Conservation (phyloP, 2,888 invertebrate genomes). For the Lottia scabra region DNA sequence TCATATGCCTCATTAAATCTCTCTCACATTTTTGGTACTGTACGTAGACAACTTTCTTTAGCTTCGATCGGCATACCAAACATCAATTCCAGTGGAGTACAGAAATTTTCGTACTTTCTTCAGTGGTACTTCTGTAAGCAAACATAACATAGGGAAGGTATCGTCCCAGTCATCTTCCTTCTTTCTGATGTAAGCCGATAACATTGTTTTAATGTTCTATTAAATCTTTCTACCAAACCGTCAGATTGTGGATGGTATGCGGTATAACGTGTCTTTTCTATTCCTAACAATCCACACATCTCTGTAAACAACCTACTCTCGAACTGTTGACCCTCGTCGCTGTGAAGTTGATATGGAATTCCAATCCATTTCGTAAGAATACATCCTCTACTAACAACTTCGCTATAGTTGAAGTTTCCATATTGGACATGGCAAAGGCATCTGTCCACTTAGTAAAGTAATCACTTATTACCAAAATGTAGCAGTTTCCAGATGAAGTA, state of each 20-base stretch:
- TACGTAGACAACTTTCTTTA: not conserved
- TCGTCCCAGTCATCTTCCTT: not conserved
- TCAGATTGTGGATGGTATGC: conserved; percentile 24
- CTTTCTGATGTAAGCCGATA: conserved; percentile 12
- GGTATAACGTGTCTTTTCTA: conserved; percentile 9
- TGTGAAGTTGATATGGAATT: not conserved
- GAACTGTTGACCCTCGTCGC: not conserved
- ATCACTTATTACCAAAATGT: conserved; percentile 25
- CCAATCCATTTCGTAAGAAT: conserved; percentile 26
- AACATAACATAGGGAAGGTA: not conserved
- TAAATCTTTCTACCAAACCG: conserved; percentile 28
- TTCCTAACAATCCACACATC: not conserved
- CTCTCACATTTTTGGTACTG: not conserved
- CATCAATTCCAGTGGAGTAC: not conserved
- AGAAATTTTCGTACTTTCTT: not conserved
- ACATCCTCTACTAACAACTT: not conserved
- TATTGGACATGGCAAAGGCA: conserved; percentile 9
- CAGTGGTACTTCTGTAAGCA: not conserved
- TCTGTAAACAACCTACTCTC: conserved; percentile 12
- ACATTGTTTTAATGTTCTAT: conserved; percentile 23
- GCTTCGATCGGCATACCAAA: not conserved
- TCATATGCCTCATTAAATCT: not conserved
- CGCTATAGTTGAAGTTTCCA: not conserved
- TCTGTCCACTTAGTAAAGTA: conserved; percentile 24
- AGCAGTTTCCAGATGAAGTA: conserved; percentile 20